These are phyloP conservation scores for Lysandra coridon DNA, from an alignment of 2,888 invertebrate genomes.

Conservation along the genomic window DNA sequence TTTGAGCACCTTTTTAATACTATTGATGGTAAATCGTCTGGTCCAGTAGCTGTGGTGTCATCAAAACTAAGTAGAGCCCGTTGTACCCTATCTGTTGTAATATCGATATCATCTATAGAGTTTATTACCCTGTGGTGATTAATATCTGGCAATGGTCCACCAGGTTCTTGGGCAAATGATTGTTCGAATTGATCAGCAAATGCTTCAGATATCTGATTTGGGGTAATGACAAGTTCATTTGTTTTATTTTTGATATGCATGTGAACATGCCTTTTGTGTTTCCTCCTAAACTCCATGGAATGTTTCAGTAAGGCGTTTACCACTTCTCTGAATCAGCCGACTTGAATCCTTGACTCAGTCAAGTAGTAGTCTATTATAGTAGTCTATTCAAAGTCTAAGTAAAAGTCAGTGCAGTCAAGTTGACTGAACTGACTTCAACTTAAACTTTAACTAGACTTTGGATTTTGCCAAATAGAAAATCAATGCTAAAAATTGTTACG, in stretches of 20 bases:
- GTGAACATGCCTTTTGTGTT: too few relatives aligned
- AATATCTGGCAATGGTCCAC: neutral
- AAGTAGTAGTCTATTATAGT: too few relatives aligned
- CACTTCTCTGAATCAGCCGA: too few relatives aligned
- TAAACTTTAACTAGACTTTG: too few relatives aligned
- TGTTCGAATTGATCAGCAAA: neutral
- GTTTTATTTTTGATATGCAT: conserved; percentile 2
- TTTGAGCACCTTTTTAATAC: neutral
- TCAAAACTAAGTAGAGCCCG: neutral
- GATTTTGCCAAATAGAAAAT: too few relatives aligned
- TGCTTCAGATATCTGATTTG: conserved; percentile 1
- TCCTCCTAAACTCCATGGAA: too few relatives aligned
- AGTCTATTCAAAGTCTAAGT: too few relatives aligned
- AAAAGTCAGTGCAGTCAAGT: too few relatives aligned
- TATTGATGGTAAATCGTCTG: neutral
- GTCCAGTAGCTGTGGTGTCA: conserved; percentile 6
- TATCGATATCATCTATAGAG: neutral
- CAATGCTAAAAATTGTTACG: too few relatives aligned
- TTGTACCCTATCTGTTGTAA: conserved; percentile 1
- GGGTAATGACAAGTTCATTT: neutral
- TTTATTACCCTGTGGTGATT: neutral
- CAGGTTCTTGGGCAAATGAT: neutral
- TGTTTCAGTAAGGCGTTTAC: too few relatives aligned
- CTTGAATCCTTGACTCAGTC: too few relatives aligned
- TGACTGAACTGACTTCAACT: too few relatives aligned